Percentiles rank a stretch among this genome's conserved stretches.
These are phyloP conservation scores for Anarrhichthys ocellatus DNA, from an alignment of 2,113 vertebrate species.

Conservation along the genomic window DNA sequence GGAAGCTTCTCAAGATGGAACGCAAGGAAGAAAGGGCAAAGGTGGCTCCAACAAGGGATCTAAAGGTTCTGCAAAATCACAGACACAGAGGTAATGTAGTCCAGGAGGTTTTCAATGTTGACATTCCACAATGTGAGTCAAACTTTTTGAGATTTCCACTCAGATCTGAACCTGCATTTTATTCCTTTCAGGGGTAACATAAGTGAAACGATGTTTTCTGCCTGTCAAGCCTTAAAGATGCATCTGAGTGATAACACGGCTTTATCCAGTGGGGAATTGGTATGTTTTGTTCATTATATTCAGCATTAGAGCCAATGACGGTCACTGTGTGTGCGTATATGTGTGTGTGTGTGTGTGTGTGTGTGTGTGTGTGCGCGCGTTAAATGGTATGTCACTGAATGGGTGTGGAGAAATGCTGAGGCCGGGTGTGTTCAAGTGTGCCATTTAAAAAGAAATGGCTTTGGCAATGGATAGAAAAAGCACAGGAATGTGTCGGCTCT, in stretches of 20 bases:
- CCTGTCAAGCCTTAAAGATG: slow-evolving; percentile 90
- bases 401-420: slow-evolving; percentile 21
- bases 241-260: slow-evolving; percentile 87
- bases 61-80: slow-evolving; percentile 80
- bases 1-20: slow-evolving; percentile 38
- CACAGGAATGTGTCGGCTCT: slow-evolving; percentile 21
- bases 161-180: slow-evolving; percentile 1
- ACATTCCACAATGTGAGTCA: not conserved
- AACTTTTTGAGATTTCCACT: not conserved
- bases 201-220: slow-evolving; percentile 92
- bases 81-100: slow-evolving; percentile 86
- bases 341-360: not conserved
- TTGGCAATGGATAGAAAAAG: slow-evolving; percentile 11
- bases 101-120: not conserved
- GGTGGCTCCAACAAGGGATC: slow-evolving; percentile 30
- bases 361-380: not conserved
- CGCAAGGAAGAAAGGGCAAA: slow-evolving; percentile 57
- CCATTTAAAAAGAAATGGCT: slow-evolving; percentile 31
- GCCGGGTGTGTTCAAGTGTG: slow-evolving; percentile 42
- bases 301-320: not conserved
- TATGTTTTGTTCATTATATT: slow-evolving; percentile 76
- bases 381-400: slow-evolving; percentile 32
- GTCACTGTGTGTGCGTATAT: not conserved
- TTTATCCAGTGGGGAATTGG: slow-evolving; percentile 91
- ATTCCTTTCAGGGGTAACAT: slow-evolving; percentile 86